These are phyloP conservation scores for Dendrocincla fuliginosa DNA, from an alignment of 2,797 vertebrate genomes.

Conservation along the genomic window DNA sequence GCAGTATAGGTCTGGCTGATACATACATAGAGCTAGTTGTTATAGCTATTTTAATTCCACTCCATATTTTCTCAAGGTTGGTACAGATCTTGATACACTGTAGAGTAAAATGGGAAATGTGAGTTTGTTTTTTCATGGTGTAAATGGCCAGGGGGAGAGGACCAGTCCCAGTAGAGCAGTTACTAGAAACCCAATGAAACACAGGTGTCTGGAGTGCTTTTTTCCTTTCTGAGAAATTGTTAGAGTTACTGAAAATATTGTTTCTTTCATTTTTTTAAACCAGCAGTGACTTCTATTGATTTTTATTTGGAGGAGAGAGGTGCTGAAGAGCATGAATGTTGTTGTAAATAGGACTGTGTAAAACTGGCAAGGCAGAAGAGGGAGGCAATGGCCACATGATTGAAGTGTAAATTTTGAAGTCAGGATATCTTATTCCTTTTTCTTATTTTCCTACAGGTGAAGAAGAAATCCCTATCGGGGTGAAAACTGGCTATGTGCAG, in stretches of 20 bases:
- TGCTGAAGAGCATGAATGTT: background rate
- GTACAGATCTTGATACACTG: background rate
- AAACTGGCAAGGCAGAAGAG: background rate
- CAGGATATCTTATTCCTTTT: background rate
- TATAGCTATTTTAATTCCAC: conserved; percentile 13
- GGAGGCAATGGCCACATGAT: background rate
- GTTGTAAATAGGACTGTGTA: background rate
- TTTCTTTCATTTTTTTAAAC: conserved; percentile 22
- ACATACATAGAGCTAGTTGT: conserved; percentile 32
- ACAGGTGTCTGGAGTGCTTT: background rate
- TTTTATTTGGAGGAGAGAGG: background rate
- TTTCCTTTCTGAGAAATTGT: background rate
- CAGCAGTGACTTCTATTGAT: background rate
- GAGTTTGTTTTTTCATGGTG: conserved; percentile 24
- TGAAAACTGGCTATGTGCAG: background rate
- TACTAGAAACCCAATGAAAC: background rate
- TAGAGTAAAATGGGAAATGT: conserved; percentile 7
- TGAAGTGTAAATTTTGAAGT: background rate
- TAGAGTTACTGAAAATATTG: background rate
- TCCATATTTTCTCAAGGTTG: background rate
- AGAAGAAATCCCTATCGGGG: background rate
- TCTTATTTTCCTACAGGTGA: background rate
- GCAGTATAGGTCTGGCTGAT: conserved; percentile 32
- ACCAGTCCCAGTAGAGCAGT: background rate
- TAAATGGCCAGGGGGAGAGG: background rate